Conservation (phyloP, 1,140 invertebrate genomes). For the Drosophila subpulchrella region DNA sequence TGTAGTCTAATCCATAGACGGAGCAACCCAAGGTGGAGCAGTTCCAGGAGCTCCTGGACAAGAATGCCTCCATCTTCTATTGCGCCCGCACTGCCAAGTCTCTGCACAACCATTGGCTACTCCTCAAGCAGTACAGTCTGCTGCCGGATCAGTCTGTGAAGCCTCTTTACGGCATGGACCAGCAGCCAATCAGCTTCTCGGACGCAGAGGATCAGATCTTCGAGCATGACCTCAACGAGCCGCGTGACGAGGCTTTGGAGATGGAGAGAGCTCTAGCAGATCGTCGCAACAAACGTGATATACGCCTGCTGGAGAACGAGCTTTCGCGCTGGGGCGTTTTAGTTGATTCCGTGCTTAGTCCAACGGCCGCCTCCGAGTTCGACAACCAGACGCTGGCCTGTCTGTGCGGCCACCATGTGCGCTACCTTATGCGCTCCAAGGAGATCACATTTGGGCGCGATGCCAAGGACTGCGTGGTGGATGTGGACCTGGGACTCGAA, state of each 20-base stretch:
- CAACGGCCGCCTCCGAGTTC: slow-evolving; percentile 91
- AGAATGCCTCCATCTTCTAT: slow-evolving; percentile 94
- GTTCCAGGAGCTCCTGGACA: slow-evolving; percentile 94
- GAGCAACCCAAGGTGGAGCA: slow-evolving; percentile 89
- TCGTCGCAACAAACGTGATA: slow-evolving; percentile 90
- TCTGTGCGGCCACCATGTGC: slow-evolving; percentile 94
- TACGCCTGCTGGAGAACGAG: slow-evolving; percentile 95
- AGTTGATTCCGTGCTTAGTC: slow-evolving; percentile 94
- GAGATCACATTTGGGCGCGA: slow-evolving; percentile 97
- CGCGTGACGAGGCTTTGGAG: slow-evolving; percentile 90
- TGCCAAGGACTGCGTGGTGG: slow-evolving; percentile 95
- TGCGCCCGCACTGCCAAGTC: slow-evolving; percentile 93
- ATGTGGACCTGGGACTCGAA: slow-evolving; percentile 97
- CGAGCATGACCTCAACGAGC: slow-evolving; percentile 92
- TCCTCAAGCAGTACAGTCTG: slow-evolving; percentile 97
- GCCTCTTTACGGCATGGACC: slow-evolving; percentile 85
- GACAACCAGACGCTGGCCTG: slow-evolving; percentile 97
- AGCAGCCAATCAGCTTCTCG: slow-evolving; percentile 93
- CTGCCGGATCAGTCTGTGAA: slow-evolving; percentile 94
- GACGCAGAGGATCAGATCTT: slow-evolving; percentile 96
- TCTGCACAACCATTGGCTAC: slow-evolving; percentile 94
- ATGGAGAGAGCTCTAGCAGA: slow-evolving; percentile 89
- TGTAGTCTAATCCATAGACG: slow-evolving; percentile 38
- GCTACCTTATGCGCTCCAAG: slow-evolving; percentile 97
- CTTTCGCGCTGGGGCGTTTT: slow-evolving; percentile 96